A percentile compares a stretch with the other conserved stretches of the same genome.
Conservation (phyloP, 1,140 invertebrate species). For the Plectrocnemia conspersa region DNA sequence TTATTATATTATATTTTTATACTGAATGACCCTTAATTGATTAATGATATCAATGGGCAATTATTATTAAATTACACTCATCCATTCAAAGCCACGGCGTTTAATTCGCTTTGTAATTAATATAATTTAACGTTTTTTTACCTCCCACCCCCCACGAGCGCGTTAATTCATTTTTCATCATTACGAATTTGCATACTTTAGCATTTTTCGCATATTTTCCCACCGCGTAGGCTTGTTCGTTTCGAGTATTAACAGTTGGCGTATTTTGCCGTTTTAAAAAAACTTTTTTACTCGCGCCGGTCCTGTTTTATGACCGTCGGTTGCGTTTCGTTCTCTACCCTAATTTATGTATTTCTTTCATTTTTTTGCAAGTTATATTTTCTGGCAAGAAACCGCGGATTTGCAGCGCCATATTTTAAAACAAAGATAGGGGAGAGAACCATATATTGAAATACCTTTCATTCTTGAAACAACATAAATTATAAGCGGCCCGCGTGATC, state of each 20-base stretch:
- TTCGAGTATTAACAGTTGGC: slow-evolving; percentile 19
- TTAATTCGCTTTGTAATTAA: too few species aligned
- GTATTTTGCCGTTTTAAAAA: slow-evolving; percentile 29
- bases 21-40: too few species aligned
- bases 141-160: not conserved
- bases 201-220: slow-evolving; percentile 12
- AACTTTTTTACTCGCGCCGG: slow-evolving; percentile 15
- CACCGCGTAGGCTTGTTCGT: slow-evolving; percentile 2
- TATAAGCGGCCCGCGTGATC: slow-evolving; percentile 4
- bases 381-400: slow-evolving; percentile 30
- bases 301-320: slow-evolving; percentile 31
- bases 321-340: slow-evolving; percentile 31
- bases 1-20: too few species aligned
- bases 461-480: slow-evolving; percentile 28
- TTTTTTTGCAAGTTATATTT: slow-evolving; percentile 33
- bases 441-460: slow-evolving; percentile 26
- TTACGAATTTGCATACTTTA: slow-evolving; percentile 9
- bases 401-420: slow-evolving; percentile 31
- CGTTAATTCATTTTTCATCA: not conserved
- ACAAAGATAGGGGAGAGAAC: slow-evolving; percentile 26
- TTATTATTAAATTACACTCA: too few species aligned
- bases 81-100: too few species aligned
- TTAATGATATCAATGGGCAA: too few species aligned
- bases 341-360: slow-evolving; percentile 36
- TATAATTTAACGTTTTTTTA: too few species aligned